Percentiles rank a stretch among this genome's conserved stretches.
phyloP scores from a whole-genome alignment of 2,113 vertebrate genomes.

The Neotoma lepida region DNA sequence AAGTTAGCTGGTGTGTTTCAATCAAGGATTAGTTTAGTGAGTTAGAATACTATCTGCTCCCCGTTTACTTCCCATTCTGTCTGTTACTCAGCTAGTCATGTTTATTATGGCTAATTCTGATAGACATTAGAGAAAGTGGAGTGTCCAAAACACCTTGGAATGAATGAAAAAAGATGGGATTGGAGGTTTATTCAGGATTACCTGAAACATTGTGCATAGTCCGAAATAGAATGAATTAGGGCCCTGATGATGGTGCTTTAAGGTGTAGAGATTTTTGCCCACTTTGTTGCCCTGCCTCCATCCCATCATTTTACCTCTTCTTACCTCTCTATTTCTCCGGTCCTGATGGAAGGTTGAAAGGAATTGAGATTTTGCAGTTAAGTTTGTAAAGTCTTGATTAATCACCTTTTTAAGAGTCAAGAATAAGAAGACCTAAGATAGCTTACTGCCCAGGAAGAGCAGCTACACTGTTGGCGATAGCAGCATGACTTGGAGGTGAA shows the following conservation, averaged over 20 bases:
- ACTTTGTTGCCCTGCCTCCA: constrained; percentile 23
- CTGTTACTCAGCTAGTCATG: constrained; percentile 34
- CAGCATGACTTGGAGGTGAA: constrained; percentile 59
- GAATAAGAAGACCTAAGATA: constrained; percentile 61
- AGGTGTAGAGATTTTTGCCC: constrained; percentile 5
- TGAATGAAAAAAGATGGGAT: constrained; percentile 13
- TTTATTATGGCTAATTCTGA: constrained; percentile 50
- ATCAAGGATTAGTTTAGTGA: constrained; percentile 48
- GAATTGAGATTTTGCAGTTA: constrained; percentile 51
- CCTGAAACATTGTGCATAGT: constrained; percentile 16
- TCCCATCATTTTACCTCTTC: constrained; percentile 14
- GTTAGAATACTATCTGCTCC: constrained; percentile 5
- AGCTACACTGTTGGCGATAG: constrained; percentile 47
- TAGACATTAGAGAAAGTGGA: constrained; percentile 32
- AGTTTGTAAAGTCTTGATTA: constrained; percentile 46
- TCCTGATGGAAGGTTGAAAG: constrained; percentile 57
- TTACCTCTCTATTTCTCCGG: constrained; percentile 25
- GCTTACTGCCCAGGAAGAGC: constrained; percentile 52
- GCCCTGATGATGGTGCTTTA: neutral
- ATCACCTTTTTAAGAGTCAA: constrained; percentile 60
- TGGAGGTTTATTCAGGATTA: constrained; percentile 32
- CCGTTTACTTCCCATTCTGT: neutral
- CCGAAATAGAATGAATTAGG: neutral
- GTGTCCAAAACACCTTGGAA: neutral
- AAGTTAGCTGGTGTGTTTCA: constrained; percentile 37